Evolutionary conservation across 2,797 vertebrate genomes (phyloP).

Genomic region (Sebastes itinus): DNA sequence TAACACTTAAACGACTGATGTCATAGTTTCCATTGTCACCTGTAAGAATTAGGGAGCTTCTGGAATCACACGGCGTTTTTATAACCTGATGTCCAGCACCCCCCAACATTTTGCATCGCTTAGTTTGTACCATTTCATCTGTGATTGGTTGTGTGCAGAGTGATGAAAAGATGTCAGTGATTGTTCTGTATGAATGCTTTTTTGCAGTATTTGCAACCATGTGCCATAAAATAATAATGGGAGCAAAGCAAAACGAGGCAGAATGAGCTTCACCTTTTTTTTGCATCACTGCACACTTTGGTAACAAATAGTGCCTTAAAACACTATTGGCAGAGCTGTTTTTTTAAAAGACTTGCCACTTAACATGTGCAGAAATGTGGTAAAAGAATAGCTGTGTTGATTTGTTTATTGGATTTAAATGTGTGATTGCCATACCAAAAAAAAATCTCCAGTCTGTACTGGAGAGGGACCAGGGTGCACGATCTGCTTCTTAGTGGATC

Average conservation of each 20-base stretch:
- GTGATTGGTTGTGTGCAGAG: conserved; percentile 33
- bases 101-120: conserved; percentile 2
- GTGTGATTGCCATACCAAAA: conserved; percentile 67
- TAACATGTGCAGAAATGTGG: conserved; percentile 37
- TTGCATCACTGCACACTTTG: conserved; percentile 47
- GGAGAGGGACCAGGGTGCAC: conserved; percentile 71
- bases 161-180: conserved; percentile 49
- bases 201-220: conserved; percentile 72
- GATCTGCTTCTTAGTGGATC: conserved; percentile 55
- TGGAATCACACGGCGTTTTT: conserved; percentile 26
- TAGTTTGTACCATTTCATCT: conserved; percentile 8
- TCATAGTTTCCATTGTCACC: conserved; percentile 8
- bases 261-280: conserved; percentile 23
- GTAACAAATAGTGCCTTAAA: conserved; percentile 69
- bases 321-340: conserved; percentile 40
- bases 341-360: conserved; percentile 11
- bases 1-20: conserved; percentile 34
- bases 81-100: background rate
- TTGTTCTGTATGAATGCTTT: conserved; percentile 58
- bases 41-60: conserved; percentile 20
- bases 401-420: conserved; percentile 47
- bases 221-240: conserved; percentile 65
- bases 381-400: conserved; percentile 30
- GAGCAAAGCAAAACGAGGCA: conserved; percentile 39
- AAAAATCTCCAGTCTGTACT: conserved; percentile 48